Percentiles rank a stretch among this genome's conserved stretches.
phyloP scores from a whole-genome alignment of 2,113 vertebrate species.

The Panthera uncia region DNA sequence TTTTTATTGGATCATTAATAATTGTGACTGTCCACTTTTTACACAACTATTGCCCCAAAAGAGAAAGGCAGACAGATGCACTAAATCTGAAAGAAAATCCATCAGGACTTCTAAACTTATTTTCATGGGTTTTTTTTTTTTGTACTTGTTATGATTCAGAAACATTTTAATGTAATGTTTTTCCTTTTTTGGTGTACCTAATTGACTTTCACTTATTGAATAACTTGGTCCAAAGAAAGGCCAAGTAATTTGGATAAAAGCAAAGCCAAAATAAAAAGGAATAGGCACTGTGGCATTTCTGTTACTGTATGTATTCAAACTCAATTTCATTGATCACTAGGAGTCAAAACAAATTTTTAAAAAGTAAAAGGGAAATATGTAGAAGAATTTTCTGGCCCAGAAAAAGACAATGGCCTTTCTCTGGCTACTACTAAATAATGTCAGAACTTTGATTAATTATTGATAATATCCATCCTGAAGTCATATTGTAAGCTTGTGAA shows the following conservation, averaged over 20 bases:
- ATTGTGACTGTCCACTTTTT: not conserved
- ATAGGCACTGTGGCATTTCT: not conserved
- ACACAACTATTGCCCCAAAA: not conserved
- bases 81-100: not conserved
- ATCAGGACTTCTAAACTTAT: not conserved
- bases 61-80: not conserved
- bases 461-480: not conserved
- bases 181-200: not conserved
- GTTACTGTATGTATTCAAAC: not conserved
- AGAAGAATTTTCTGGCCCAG: not conserved
- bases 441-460: slow-evolving; percentile 48
- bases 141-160: not conserved
- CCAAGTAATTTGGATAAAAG: not conserved
- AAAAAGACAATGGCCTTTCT: not conserved
- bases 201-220: not conserved
- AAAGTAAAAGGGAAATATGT: not conserved
- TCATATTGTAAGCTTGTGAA: not conserved
- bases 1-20: not conserved
- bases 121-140: not conserved
- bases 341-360: not conserved
- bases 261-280: not conserved
- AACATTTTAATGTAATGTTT: not conserved
- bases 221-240: not conserved
- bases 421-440: slow-evolving; percentile 32
- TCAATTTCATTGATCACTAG: not conserved